Conservation (phyloP, 2,113 vertebrate species). For the Sturnira hondurensis region DNA sequence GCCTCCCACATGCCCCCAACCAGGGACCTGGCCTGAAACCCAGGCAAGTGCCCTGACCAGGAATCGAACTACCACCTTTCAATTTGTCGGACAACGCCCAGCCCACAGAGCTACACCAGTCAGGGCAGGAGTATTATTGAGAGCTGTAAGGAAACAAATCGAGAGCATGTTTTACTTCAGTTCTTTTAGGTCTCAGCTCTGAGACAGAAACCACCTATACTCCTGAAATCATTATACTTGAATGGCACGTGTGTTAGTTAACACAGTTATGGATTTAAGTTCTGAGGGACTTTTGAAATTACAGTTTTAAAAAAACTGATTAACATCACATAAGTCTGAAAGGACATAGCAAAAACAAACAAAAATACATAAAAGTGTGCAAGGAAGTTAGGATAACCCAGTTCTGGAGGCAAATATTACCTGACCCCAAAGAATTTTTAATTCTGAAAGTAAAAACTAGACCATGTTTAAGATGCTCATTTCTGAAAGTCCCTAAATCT, state of each 20-base stretch:
- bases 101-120: too few relatives aligned
- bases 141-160: neutral
- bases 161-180: neutral
- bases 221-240: neutral
- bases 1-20: too few relatives aligned
- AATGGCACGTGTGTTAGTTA: neutral
- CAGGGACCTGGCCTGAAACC: too few relatives aligned
- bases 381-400: neutral
- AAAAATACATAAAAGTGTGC: neutral
- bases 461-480: neutral
- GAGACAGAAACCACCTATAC: neutral
- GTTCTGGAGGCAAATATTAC: neutral
- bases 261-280: neutral
- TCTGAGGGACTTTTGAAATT: neutral
- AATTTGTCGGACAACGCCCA: too few relatives aligned
- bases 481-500: neutral
- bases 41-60: too few relatives aligned
- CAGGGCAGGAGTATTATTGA: too few relatives aligned
- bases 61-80: too few relatives aligned
- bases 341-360: neutral
- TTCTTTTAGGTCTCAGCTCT: neutral
- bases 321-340: neutral
- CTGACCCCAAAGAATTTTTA: neutral
- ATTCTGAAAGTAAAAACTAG: neutral
- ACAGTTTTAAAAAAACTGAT: slow-evolving; percentile 9